Evolutionary conservation across 2,113 vertebrate species (phyloP).

Genomic region (Lophura nycthemera): DNA sequence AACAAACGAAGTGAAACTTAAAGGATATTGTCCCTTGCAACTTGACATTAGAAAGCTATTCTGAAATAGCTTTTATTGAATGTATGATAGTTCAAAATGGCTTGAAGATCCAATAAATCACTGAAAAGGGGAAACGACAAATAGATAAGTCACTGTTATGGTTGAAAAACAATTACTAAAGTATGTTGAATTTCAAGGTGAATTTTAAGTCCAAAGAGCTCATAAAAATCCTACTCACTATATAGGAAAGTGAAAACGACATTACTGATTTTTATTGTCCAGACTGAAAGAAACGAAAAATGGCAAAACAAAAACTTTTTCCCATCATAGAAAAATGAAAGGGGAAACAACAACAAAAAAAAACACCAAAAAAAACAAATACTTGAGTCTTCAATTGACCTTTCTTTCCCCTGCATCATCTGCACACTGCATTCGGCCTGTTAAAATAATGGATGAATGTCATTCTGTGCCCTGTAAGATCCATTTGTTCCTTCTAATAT

Average conservation of each 20-base stretch:
- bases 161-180: neutral
- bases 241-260: neutral
- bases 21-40: neutral
- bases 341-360: neutral
- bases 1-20: neutral
- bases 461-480: neutral
- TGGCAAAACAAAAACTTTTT: neutral
- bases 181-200: fast-evolving
- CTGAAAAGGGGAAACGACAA: neutral
- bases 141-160: neutral
- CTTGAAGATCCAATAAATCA: neutral
- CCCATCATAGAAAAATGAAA: neutral
- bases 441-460: neutral
- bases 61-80: neutral
- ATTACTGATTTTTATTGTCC: neutral
- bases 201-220: neutral
- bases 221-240: neutral
- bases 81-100: neutral
- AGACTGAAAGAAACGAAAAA: neutral
- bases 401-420: neutral
- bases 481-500: neutral
- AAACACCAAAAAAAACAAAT: neutral
- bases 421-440: neutral
- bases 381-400: neutral
- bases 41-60: neutral